Percentiles rank a stretch among this genome's conserved stretches.
Conservation (phyloP, 1,140 invertebrate genomes). For the Streblospio benedicti region DNA sequence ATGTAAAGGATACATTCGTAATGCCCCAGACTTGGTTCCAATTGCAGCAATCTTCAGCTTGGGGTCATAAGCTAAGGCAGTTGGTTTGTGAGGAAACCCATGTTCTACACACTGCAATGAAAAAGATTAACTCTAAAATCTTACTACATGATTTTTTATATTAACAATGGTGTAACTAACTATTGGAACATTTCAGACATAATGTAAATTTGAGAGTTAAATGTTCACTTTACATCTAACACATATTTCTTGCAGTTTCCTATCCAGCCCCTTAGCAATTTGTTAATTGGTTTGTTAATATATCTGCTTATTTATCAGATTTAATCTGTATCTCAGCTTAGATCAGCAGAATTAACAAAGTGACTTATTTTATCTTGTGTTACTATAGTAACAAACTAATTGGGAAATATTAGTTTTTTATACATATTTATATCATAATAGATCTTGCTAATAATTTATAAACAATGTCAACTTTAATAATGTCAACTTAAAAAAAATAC, state of each 20-base stretch:
- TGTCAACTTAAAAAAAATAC: background rate
- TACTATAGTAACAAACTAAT: no score
- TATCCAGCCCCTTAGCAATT: no score
- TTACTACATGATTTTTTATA: background rate
- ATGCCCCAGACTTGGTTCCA: constrained; percentile 76
- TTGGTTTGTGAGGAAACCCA: constrained; percentile 76
- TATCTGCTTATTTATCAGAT: background rate
- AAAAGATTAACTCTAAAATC: constrained; percentile 13
- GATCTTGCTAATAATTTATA: background rate
- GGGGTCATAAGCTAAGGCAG: constrained; percentile 75
- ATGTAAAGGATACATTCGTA: constrained; percentile 73
- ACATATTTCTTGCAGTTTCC: no score
- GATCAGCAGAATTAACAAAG: no score
- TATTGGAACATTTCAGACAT: background rate
- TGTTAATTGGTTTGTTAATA: background rate
- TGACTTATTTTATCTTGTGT: no score
- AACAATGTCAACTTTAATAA: background rate
- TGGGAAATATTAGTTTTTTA: no score
- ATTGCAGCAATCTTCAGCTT: constrained; percentile 75
- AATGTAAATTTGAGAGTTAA: constrained; percentile 1
- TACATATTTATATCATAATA: no score
- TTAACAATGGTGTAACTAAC: background rate
- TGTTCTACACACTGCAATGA: constrained; percentile 79
- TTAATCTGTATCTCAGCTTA: no score
- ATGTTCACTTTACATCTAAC: no score